Base-by-base conservation (phyloP, 2,888 invertebrate species). In the Pedicia rivosa region DNA sequence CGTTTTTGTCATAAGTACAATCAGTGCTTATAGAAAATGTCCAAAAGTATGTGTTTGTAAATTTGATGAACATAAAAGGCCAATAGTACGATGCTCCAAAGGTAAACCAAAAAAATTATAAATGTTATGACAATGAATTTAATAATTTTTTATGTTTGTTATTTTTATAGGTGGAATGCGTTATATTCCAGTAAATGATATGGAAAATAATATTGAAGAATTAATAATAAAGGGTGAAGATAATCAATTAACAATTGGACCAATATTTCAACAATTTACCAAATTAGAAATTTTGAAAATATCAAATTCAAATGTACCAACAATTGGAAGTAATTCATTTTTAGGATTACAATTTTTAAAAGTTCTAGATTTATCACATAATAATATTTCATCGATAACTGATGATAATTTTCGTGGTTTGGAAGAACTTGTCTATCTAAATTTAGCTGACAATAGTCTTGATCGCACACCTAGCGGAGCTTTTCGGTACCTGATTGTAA, bases 361-460 rank as follows among this genome's bases (percentile, higher is more conserved):
- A 47, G 37, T 59, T 6, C 38, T 40, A 25, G 78, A 84, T 57
- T 64, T 86, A 35, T 74, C 77, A 3, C 59, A 70, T 49, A 86
- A 86, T 57, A 81, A 78, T 50, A 70, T 86, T 20, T 74, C 74
- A 26, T 66, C 71, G 35, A 67, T 79, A 35, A 66, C 65, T 42
- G 74, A 76, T 42, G 74, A 76, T 44, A 81, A 82, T 57, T 84
- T 86, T 59, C 70, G 79, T 38, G 83, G 82, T 13, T 67, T 83
- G 48, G 70, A 76, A 47, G 75, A 77, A 57, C 64, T 86, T 35
- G 66, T 72, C 24, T 74, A 75, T 44, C 63, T 86, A 46, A 67
- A 76, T 57, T 67, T 86, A 45, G 75, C 79, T 47, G 68, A 77
- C 51, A 86, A 86, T 57, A 66, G 69, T 48, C 81, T 86, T 46